phyloP scores from a whole-genome alignment of 1,140 invertebrate genomes.

The Drosophila sp. region DNA sequence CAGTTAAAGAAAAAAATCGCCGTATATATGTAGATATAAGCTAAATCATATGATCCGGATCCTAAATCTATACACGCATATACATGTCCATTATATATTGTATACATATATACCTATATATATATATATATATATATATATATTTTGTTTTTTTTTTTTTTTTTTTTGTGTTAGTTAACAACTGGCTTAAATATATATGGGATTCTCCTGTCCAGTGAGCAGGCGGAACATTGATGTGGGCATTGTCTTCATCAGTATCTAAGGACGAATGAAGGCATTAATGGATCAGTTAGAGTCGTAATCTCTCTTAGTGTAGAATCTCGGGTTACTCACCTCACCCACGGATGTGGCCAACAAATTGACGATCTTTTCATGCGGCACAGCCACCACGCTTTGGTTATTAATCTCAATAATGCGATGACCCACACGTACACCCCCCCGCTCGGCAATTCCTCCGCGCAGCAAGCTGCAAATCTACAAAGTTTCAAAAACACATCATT shows the following conservation, averaged over 20 bases:
- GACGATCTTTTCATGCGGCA: conserved; percentile 99
- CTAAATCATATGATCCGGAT: conserved; percentile 48
- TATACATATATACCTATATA: conserved; percentile 35
- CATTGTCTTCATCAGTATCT: conserved; percentile 99
- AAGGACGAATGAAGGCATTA: conserved; percentile 29
- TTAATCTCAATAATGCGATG: conserved; percentile 99
- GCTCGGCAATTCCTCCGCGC: conserved; percentile 98
- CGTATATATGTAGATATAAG: conserved; percentile 50
- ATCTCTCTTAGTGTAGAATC: rapidly evolving
- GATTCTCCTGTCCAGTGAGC: conserved; percentile 99
- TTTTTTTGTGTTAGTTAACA: conserved; percentile 60
- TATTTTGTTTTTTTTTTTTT: conserved; percentile 48
- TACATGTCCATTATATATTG: conserved; percentile 39
- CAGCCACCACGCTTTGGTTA: conserved; percentile 99
- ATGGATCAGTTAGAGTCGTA: no score
- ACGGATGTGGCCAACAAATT: conserved; percentile 99
- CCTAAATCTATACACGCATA: conserved; percentile 62
- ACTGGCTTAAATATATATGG: conserved; percentile 95
- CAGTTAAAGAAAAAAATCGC: conserved; percentile 46
- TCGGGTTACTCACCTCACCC: conserved; percentile 91
- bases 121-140: conserved; percentile 35
- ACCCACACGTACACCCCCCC: conserved; percentile 98
- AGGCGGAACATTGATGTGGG: conserved; percentile 99
- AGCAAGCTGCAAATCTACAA: conserved; percentile 97
- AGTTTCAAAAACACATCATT: neutral